Evolutionary conservation across 1,140 invertebrate species (phyloP), one percentile per base, ranked within the genome.

Genomic region (Zaprionus ornatus): DNA sequence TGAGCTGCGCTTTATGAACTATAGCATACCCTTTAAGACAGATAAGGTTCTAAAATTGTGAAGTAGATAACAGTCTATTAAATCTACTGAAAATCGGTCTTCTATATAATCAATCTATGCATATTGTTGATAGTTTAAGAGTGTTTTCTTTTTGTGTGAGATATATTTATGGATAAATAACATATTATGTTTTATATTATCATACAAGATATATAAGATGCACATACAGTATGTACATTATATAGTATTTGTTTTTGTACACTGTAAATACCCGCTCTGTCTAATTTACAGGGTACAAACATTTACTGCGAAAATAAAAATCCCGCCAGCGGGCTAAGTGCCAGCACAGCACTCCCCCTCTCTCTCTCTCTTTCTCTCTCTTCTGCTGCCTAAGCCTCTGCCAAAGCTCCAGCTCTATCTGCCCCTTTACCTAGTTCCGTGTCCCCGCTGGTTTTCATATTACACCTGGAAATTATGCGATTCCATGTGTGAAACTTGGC

Each of bases 391-490:
- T 56, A 68, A 64, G 50, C 54, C 32, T 37, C 17, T 17, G 40
- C 15, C 25, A 27, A 35, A 60, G 27, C 37, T 40, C 9, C 10
- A 42, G 35, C 64, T 21, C 25, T 10, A 13, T 13, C 21, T 7
- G 17, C 12, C 15, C 10, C 52, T 6, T 6, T 23, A 17, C 3
- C 1, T 4, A 27, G 27, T 27, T 9, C n/a, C 25, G 4, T 3
- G 21, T 25, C 2, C 12, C 42, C 17, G 32, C 52, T 72, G 42
- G 61, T 32, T 77, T 77, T 40, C 25, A 72, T 72, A 77, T 73
- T 77, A 72, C 37, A 32, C 69, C 62, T 64, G 45, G 23, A 85
- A 81, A 85, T 85, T 85, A 85, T 85, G 82, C 82, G 57, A 79
- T 81, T 84, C 61, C 82, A 85, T 85, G 82, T 69, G 69, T 80